Evolutionary conservation across 2,797 vertebrate genomes (phyloP).

Genomic region (Tokudaia muenninki): DNA sequence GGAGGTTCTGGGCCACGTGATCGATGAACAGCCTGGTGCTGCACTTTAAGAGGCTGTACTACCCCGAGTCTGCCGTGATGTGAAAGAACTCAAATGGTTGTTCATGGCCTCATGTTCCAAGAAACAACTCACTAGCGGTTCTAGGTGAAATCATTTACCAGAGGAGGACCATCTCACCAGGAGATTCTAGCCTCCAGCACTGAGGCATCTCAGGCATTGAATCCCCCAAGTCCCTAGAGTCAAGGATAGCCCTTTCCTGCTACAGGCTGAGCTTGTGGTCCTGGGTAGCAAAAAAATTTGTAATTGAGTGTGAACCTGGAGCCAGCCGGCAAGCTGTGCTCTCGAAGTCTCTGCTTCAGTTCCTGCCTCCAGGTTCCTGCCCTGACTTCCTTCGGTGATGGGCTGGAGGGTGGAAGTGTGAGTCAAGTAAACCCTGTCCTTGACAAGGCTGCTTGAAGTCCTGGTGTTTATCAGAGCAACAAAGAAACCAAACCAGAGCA

Average conservation of each 20-base stretch:
- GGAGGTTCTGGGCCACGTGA: background rate
- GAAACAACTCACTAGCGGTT: fast-evolving
- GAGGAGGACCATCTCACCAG: fast-evolving
- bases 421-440: background rate
- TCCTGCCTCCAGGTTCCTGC: background rate
- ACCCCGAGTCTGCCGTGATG: background rate
- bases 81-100: background rate
- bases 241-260: too few species aligned
- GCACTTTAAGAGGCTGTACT: fast-evolving
- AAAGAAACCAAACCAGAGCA: background rate
- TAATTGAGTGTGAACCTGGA: background rate
- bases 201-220: background rate
- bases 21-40: background rate
- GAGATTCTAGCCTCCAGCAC: background rate
- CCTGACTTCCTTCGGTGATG: too few species aligned
- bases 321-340: background rate
- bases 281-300: background rate
- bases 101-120: background rate
- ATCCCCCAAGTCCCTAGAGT: too few species aligned
- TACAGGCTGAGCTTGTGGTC: background rate
- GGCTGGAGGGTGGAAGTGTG: background rate
- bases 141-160: background rate
- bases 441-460: background rate
- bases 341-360: background rate
- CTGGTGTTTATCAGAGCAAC: background rate